These are phyloP conservation scores for Onthophagus sagittarius DNA, from an alignment of 2,888 invertebrate species.

Conservation along the genomic window DNA sequence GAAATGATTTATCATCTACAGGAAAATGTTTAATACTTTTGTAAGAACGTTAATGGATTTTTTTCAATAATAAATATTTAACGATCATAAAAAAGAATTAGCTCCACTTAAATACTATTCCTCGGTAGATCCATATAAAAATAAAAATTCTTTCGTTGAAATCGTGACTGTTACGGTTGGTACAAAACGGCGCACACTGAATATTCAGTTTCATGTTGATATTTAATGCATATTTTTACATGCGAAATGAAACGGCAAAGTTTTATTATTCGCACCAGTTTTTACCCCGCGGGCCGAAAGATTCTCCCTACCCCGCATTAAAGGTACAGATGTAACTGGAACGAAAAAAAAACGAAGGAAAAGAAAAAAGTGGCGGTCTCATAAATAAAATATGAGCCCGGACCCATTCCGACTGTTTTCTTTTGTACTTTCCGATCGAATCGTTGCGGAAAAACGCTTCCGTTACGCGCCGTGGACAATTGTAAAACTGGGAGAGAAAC, in stretches of 20 bases:
- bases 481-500: background rate
- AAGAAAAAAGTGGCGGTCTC: background rate
- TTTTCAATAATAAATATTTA: too few relatives aligned
- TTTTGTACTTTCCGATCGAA: background rate
- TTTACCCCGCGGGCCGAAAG: background rate
- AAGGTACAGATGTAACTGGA: background rate
- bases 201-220: background rate
- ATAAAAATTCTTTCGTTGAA: background rate
- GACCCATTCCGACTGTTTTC: background rate
- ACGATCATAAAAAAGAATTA: too few relatives aligned
- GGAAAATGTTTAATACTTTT: too few relatives aligned
- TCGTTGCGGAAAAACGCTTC: background rate
- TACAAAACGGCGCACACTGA: background rate
- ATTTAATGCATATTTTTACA: background rate
- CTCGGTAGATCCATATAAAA: background rate
- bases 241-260: background rate
- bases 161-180: background rate
- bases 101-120: too few relatives aligned
- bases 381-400: background rate
- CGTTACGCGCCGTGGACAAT: background rate
- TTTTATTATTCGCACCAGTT: background rate
- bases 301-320: background rate
- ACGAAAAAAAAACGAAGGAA: background rate
- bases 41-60: too few relatives aligned
- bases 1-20: too few relatives aligned